Evolutionary conservation across 2,113 vertebrate species (phyloP), one percentile per base, ranked within the genome.

Genomic region (Amblyopsis rosae): DNA sequence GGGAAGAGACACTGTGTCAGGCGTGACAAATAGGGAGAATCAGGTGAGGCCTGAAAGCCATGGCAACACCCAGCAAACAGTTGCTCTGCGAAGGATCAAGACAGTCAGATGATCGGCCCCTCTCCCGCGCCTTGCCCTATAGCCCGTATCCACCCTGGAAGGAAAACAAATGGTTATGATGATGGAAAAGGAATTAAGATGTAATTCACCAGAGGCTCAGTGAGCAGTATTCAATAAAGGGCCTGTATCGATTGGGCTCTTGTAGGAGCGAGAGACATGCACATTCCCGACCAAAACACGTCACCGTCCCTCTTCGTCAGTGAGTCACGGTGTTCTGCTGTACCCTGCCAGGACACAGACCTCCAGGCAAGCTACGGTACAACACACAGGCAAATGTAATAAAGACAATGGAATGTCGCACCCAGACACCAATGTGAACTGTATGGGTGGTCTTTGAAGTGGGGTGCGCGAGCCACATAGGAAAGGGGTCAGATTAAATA

Each of bases 91-190:
- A 70, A 71, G 74, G 56, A 76, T 15, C 62, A 65, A 41, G 51
- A 71, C 51, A 75, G 57, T 59, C 19, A 58, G 69, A 65, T 69
- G 33, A 60, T 54, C 78, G 47, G 26, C 35, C 35, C 35, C 35
- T 8, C 35, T 5, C 35, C 35, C 35, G 35, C 35, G 59, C 33
- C 51, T 17, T 59, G 32, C 59, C 68, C 51, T 62, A 60, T 65
- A 69, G 65, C 67, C 69, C 11, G 35, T 81, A 69, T 73, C 45
- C 80, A 3, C 57, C 74, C 75, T 65, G 69, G 82, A 84, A 88
- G 80, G 83, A 90, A 87, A 90, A 91, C 87, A 90, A 88, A 90
- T 89, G 81, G 86, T 84, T 89, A 86, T 86, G 83, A 85, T 90
- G 86, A 88, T 87, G 77, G 88, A 83, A 85, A 75, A 86, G 80